These are phyloP conservation scores for Perdita meconis DNA, from an alignment of 2,888 invertebrate species.

Conservation along the genomic window DNA sequence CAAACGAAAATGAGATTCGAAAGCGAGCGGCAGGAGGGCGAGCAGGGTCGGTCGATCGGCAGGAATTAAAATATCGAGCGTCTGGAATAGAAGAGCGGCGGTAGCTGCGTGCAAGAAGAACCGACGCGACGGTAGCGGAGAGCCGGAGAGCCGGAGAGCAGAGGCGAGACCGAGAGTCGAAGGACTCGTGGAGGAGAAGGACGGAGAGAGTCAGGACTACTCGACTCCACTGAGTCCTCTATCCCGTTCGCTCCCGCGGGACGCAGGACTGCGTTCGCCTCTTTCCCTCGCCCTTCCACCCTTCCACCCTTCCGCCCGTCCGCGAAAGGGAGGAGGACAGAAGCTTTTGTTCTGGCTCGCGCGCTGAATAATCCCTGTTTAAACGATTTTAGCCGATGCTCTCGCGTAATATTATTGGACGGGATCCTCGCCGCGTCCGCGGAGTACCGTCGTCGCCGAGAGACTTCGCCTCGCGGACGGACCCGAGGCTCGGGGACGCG, in stretches of 20 bases:
- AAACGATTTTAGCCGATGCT: slow-evolving; percentile 57
- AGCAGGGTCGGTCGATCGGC: slow-evolving; percentile 57
- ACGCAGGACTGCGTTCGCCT: background rate
- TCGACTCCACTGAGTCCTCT: slow-evolving; percentile 23
- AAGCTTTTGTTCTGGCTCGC: slow-evolving; percentile 68
- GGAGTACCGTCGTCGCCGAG: background rate
- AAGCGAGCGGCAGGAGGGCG: slow-evolving; percentile 16
- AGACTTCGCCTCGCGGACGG: slow-evolving; percentile 3
- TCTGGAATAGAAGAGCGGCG: slow-evolving; percentile 44
- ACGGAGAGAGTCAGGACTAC: slow-evolving; percentile 12
- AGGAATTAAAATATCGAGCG: slow-evolving; percentile 70
- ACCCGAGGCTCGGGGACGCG: slow-evolving; percentile 11
- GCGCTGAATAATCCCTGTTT: slow-evolving; percentile 62
- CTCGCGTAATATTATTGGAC: slow-evolving; percentile 30
- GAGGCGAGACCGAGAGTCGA: background rate
- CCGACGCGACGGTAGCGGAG: slow-evolving; percentile 2
- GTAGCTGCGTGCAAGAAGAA: slow-evolving; percentile 25
- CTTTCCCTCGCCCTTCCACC: background rate
- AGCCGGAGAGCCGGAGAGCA: no score
- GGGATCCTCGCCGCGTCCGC: slow-evolving; percentile 8
- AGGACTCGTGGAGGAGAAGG: background rate
- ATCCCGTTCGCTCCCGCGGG: slow-evolving; percentile 17
- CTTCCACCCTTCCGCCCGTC: slow-evolving; percentile 12
- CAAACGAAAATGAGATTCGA: slow-evolving; percentile 17
- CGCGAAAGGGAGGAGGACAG: slow-evolving; percentile 35